Evolutionary conservation across 1,140 invertebrate genomes (phyloP).

Genomic region (Hypothenemus hampei): DNA sequence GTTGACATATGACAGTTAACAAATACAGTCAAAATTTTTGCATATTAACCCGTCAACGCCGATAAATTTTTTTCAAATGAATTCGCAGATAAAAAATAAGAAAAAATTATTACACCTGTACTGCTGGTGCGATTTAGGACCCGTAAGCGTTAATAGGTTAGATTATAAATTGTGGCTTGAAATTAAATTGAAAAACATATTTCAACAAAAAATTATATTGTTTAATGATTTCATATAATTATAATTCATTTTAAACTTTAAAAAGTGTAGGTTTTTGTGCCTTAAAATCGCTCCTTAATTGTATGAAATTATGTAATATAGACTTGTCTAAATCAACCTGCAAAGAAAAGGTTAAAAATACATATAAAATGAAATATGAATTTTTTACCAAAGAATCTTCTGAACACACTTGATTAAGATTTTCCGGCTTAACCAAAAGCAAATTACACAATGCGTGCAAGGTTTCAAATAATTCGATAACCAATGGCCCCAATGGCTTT

Average conservation of each 20-base stretch:
- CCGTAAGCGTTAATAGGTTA: too few relatives aligned
- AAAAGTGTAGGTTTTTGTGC: constrained; percentile 58
- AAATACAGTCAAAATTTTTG: too few relatives aligned
- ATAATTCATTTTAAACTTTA: constrained; percentile 25
- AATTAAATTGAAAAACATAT: too few relatives aligned
- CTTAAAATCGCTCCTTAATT: constrained; percentile 88
- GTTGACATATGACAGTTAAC: too few relatives aligned
- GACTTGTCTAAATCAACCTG: constrained; percentile 83
- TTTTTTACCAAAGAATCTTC: constrained; percentile 82
- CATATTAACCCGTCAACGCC: too few relatives aligned
- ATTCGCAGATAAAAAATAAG: too few relatives aligned
- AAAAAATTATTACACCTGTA: too few relatives aligned
- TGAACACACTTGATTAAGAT: constrained; percentile 90
- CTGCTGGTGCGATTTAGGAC: too few relatives aligned
- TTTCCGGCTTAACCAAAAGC: constrained; percentile 91
- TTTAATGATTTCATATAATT: too few relatives aligned
- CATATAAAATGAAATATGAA: not conserved
- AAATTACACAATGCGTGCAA: constrained; percentile 94
- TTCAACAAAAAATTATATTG: too few relatives aligned
- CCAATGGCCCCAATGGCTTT: constrained; percentile 63
- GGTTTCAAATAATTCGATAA: constrained; percentile 87
- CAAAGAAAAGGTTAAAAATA: constrained; percentile 46
- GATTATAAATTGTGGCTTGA: too few relatives aligned
- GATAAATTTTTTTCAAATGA: too few relatives aligned
- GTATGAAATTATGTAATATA: constrained; percentile 86